Evolutionary conservation across 2,797 vertebrate species (phyloP), one percentile per base, ranked within the genome.

Genomic region (Schizopygopsis malacanthus): DNA sequence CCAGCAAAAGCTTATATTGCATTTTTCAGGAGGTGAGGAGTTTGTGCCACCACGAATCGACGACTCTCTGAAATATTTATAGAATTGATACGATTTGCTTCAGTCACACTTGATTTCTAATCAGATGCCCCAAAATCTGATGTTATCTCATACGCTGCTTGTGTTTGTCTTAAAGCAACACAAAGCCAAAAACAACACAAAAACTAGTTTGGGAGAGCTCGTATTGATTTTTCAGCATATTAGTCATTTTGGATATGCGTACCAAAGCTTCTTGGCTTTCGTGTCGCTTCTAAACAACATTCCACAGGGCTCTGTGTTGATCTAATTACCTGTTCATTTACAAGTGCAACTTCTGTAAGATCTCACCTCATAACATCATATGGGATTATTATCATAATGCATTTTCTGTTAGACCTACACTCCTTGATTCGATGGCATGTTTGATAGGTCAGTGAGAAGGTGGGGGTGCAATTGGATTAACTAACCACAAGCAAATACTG

Each of bases 1-100:
- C 90, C 93, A 93, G 90, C 93, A 94, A 93, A 94, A 93, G 92
- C 90, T 92, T 81, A 88, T 90, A 94, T 94, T 87, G 85, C 88
- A 93, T 93, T 93, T 79, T 91, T 92, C 90, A 92, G 92, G 91
- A 90, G 92, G 93, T 93, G 91, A 90, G 88, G 91, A 89, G 91
- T 90, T 93, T 90, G 90, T 91, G 92, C 88, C 90, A 87, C 90
- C 88, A 87, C 85, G 47, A 87, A 91, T 92, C 92, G 93, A 88
- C 90, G 88, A 88, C 93, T 90, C 88, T 79, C 89, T 86, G 91
- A 90, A 93, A 92, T 82, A 87, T 78, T 88, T 87, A 88, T 89
- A 92, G 90, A 92, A 89, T 88, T 89, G 91, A 93, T 93, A 88
- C 88, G 89, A 90, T 90, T 92, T 83, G 88, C 76, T 90, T 88